These are phyloP conservation scores for Chloroceryle amazona DNA, from an alignment of 2,797 vertebrate genomes.

Conservation along the genomic window DNA sequence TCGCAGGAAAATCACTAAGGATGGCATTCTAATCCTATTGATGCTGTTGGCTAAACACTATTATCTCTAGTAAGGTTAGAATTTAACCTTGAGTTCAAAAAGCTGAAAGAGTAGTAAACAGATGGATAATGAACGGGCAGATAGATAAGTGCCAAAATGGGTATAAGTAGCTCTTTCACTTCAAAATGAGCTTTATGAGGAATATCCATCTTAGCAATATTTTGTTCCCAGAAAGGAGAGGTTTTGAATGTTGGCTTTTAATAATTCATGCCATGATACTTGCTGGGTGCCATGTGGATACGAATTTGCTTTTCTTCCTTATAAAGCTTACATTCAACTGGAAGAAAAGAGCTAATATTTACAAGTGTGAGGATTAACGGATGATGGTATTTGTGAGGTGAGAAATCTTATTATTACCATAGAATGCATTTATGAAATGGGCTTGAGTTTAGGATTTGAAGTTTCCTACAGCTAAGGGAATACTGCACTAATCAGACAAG, in stretches of 20 bases:
- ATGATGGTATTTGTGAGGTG: not conserved
- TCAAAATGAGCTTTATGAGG: not conserved
- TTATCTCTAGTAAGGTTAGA: not conserved
- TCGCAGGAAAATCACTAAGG: not conserved
- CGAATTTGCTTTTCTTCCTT: constrained; percentile 49
- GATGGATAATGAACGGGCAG: not conserved
- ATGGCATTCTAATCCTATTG: not conserved
- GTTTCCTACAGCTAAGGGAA: not conserved
- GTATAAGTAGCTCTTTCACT: constrained; percentile 15
- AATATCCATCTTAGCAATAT: not conserved
- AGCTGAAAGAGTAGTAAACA: not conserved
- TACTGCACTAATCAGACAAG: not conserved
- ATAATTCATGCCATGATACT: constrained; percentile 47
- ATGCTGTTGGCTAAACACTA: not conserved
- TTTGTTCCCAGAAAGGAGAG: not conserved
- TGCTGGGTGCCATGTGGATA: not conserved
- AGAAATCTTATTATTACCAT: constrained; percentile 24
- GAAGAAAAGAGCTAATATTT: constrained; percentile 58
- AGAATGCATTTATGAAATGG: not conserved
- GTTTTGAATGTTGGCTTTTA: constrained; percentile 26
- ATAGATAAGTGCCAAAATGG: not conserved
- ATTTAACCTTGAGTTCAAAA: constrained; percentile 35
- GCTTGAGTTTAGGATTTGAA: not conserved
- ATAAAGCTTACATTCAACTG: constrained; percentile 20
- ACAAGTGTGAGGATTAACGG: constrained; percentile 40